phyloP scores from a whole-genome alignment of 2,113 vertebrate species.

The Thoracochromis brauschi region DNA sequence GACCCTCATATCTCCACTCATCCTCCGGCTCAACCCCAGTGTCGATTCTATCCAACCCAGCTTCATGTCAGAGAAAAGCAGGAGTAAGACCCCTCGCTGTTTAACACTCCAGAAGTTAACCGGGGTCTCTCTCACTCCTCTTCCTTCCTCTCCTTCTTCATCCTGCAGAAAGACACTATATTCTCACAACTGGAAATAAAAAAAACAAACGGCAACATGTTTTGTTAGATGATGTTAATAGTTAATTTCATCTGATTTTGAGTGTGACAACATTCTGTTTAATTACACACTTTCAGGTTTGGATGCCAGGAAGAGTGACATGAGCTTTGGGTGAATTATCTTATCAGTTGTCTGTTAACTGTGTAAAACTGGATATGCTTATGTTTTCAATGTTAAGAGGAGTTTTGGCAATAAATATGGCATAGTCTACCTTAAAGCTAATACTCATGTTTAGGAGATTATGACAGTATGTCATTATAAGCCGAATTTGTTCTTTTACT shows the following conservation, averaged over 20 bases:
- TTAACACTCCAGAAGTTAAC: constrained; percentile 64
- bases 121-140: constrained; percentile 26
- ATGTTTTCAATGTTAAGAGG: neutral
- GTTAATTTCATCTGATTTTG: neutral
- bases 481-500: neutral
- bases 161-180: neutral
- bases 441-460: neutral
- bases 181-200: neutral
- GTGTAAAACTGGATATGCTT: neutral
- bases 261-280: neutral
- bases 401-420: neutral
- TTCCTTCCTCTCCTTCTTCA: neutral
- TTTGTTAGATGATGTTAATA: neutral
- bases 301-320: neutral
- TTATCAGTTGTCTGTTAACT: neutral
- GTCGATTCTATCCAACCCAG: constrained; percentile 59
- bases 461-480: neutral
- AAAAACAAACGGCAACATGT: rapidly evolving
- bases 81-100: constrained; percentile 59
- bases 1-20: constrained; percentile 65
- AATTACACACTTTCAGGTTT: neutral
- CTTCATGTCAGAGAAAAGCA: constrained; percentile 56
- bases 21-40: constrained; percentile 56
- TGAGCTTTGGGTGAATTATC: neutral
- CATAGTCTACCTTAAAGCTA: neutral